Evolutionary conservation across 2,113 vertebrate genomes (phyloP), one percentile per base, ranked within the genome.

Genomic region (Laticauda laticaudata): DNA sequence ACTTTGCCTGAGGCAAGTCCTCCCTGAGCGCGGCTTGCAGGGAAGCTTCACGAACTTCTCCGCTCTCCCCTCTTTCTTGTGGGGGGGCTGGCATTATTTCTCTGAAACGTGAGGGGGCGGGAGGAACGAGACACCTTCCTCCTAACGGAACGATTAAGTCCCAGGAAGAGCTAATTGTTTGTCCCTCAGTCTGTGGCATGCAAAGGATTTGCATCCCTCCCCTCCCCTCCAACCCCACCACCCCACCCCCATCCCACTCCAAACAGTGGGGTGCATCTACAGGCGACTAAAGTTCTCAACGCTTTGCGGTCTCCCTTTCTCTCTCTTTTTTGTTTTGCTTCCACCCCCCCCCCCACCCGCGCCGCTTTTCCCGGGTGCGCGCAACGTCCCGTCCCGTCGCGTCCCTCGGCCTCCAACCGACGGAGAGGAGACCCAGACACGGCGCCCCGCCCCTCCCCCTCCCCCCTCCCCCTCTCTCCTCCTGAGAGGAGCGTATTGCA

Each of bases 401-500:
- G 7, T 59, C 26, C 61, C 61, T 64, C 64, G 9, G 29, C 64
- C 64, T 75, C n/a, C 64, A 15, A 34, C 14, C 3, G 64, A 34
- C 14, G 5, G n/a, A n/a, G n/a, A 34, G 64, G 64, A 15, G 64
- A 18, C 5, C 29, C 64, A 34, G 64, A 64, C 9, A 64, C 9
- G 6, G 45, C 93, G 2, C 18, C 53, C 91, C 86, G 23, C 93
- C 75, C 11, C 55, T 75, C 43, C 43, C 1, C 21, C 23, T 5
- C 0, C 24, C 24, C 24, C 24, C 59, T 29, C 23, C 23, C 21
- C 34, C 29, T 39, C 26, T 39, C 14, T 4, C 87, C 0, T 15
- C 6, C 53, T 21, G 88, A 5, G 85, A 29, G 18, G 88, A 21
- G 64, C 59, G 87, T n/a, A 94, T 94, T 93, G 96, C 93, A 87